phyloP scores from a whole-genome alignment of 2,888 invertebrate genomes.

The Teleogryllus oceanicus region DNA sequence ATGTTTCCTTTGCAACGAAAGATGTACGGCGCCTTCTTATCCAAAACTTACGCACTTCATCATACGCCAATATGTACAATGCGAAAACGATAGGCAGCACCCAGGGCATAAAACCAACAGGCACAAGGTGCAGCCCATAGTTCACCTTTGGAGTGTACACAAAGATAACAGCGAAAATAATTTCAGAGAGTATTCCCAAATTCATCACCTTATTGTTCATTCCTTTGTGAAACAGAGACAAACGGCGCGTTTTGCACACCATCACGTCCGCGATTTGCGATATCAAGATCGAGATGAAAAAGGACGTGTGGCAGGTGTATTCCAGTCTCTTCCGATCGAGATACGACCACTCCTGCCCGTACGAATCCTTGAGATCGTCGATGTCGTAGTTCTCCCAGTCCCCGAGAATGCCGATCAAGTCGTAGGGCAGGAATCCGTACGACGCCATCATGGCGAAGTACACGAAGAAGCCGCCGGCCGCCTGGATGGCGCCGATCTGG shows the following conservation, averaged over 20 bases:
- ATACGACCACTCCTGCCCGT: slow-evolving; percentile 32
- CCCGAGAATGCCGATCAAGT: slow-evolving; percentile 20
- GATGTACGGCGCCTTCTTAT: slow-evolving; percentile 24
- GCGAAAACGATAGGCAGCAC: slow-evolving; percentile 23
- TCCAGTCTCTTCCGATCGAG: slow-evolving; percentile 26
- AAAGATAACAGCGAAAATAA: slow-evolving; percentile 2
- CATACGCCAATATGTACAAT: slow-evolving; percentile 30
- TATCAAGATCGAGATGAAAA: slow-evolving; percentile 30
- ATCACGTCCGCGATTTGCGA: slow-evolving; percentile 31
- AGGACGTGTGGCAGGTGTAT: slow-evolving; percentile 31
- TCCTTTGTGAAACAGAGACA: slow-evolving; percentile 32
- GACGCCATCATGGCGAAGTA: slow-evolving; percentile 34
- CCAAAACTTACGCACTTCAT: slow-evolving; percentile 29
- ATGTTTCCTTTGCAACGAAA: background rate
- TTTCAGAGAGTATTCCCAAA: slow-evolving; percentile 26
- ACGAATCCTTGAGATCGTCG: slow-evolving; percentile 60
- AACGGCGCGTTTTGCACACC: slow-evolving; percentile 33
- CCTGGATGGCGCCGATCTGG: slow-evolving; percentile 33
- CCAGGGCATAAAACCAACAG: slow-evolving; percentile 25
- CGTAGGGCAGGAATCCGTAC: slow-evolving; percentile 26
- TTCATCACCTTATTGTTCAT: slow-evolving; percentile 32
- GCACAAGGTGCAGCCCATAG: background rate
- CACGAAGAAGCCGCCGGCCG: slow-evolving; percentile 31
- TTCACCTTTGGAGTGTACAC: slow-evolving; percentile 31
- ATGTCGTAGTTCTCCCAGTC: slow-evolving; percentile 53